Percentiles rank a stretch among this genome's conserved stretches.
Conservation (phyloP, 1,140 invertebrate species). For the Camponotus vicinus region DNA sequence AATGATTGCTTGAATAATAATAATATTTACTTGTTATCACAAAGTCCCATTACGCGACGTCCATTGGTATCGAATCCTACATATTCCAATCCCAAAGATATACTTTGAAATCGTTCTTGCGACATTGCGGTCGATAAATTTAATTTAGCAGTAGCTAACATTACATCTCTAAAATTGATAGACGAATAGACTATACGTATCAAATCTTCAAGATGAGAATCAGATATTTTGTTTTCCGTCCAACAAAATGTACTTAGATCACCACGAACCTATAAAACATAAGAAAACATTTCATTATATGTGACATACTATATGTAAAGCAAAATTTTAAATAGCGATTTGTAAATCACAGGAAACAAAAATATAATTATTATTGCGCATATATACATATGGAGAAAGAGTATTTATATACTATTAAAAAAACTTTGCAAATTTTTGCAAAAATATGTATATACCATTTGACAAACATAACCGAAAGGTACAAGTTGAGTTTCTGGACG, state of each 20-base stretch:
- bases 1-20: neutral
- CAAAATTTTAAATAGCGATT: neutral
- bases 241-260: conserved; percentile 95
- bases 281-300: neutral
- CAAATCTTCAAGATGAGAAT: conserved; percentile 79
- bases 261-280: conserved; percentile 87
- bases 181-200: conserved; percentile 88
- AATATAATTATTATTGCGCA: too few relatives aligned
- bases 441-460: neutral
- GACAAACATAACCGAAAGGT: neutral
- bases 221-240: conserved; percentile 89
- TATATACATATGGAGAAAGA: too few relatives aligned
- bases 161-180: conserved; percentile 90
- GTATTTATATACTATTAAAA: neutral
- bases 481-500: neutral
- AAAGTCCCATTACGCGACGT: conserved; percentile 10
- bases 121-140: conserved; percentile 87
- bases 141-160: conserved; percentile 92
- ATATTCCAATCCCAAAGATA: conserved; percentile 2
- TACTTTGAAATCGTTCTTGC: conserved; percentile 84
- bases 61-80: neutral
- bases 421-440: neutral
- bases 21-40: neutral
- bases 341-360: neutral
- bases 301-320: neutral